Evolutionary conservation across 2,113 vertebrate species (phyloP).

Genomic region (Sturnus vulgaris): DNA sequence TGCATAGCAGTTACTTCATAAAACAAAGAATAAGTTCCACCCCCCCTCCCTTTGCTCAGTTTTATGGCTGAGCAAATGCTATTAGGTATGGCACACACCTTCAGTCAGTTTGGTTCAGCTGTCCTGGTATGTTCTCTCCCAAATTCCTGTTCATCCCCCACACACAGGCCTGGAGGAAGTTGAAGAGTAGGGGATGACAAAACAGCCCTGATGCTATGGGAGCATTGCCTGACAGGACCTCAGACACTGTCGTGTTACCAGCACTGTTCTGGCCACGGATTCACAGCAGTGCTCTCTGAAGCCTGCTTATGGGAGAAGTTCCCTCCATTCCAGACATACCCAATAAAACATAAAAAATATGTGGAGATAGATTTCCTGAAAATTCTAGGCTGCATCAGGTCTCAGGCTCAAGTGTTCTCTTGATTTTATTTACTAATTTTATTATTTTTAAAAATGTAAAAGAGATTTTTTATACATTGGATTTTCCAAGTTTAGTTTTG

Average conservation of each 20-base stretch:
- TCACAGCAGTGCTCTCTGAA: neutral
- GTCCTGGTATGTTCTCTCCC: neutral
- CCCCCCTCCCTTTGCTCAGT: accelerated
- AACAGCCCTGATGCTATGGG: accelerated
- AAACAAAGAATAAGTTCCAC: accelerated
- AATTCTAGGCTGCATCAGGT: neutral
- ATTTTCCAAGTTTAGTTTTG: neutral
- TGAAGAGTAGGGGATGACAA: accelerated
- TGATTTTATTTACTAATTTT: neutral
- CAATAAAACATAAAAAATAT: neutral
- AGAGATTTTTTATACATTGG: neutral
- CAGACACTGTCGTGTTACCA: neutral
- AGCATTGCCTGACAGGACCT: neutral
- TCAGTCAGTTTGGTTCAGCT: neutral
- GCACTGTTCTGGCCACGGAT: neutral
- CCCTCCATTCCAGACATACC: neutral
- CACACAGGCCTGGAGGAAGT: accelerated
- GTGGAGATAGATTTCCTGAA: neutral
- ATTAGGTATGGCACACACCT: accelerated
- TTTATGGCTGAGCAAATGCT: neutral
- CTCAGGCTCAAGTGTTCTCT: neutral
- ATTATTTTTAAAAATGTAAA: neutral
- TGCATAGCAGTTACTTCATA: accelerated
- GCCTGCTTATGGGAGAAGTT: neutral
- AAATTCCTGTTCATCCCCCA: accelerated